phyloP scores from a whole-genome alignment of 2,113 vertebrate species.

The Suncus etruscus region DNA sequence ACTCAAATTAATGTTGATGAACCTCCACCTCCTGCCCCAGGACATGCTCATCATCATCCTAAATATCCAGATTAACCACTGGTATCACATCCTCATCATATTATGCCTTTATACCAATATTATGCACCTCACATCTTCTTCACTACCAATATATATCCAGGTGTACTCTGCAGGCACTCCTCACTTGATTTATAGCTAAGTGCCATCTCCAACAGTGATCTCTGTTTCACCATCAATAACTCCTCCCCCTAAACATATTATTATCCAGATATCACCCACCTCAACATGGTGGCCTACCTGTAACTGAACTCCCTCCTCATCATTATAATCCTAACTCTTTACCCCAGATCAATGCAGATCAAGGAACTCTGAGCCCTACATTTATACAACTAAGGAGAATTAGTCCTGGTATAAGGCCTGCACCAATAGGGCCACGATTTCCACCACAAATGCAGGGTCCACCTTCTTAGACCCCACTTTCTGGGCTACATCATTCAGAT shows the following conservation, averaged over 20 bases:
- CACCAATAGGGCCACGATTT: slow-evolving; percentile 94
- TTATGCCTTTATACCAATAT: slow-evolving; percentile 98
- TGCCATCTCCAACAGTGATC: slow-evolving; percentile 95
- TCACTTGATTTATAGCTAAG: slow-evolving; percentile 98
- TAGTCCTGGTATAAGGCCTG: slow-evolving; percentile 98
- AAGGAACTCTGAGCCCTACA: slow-evolving; percentile 97
- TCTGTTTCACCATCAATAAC: slow-evolving; percentile 97
- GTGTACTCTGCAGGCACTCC: slow-evolving; percentile 93
- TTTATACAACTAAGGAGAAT: slow-evolving; percentile 97
- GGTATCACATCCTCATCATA: slow-evolving; percentile 96
- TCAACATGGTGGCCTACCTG: slow-evolving; percentile 95
- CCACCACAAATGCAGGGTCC: slow-evolving; percentile 98
- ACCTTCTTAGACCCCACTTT: slow-evolving; percentile 95
- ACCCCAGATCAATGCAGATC: slow-evolving; percentile 97
- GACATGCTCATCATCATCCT: slow-evolving; percentile 89
- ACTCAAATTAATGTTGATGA: slow-evolving; percentile 92
- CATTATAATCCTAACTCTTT: slow-evolving; percentile 96
- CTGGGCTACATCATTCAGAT: slow-evolving; percentile 97
- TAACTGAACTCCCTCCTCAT: slow-evolving; percentile 95
- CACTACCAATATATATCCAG: slow-evolving; percentile 96
- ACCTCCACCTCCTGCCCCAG: slow-evolving; percentile 88
- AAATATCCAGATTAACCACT: slow-evolving; percentile 96
- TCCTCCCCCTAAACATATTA: slow-evolving; percentile 96
- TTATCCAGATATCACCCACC: slow-evolving; percentile 95
- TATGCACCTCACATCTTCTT: slow-evolving; percentile 96